Conservation (phyloP, 2,888 invertebrate species). For the Polia nebulosa region DNA sequence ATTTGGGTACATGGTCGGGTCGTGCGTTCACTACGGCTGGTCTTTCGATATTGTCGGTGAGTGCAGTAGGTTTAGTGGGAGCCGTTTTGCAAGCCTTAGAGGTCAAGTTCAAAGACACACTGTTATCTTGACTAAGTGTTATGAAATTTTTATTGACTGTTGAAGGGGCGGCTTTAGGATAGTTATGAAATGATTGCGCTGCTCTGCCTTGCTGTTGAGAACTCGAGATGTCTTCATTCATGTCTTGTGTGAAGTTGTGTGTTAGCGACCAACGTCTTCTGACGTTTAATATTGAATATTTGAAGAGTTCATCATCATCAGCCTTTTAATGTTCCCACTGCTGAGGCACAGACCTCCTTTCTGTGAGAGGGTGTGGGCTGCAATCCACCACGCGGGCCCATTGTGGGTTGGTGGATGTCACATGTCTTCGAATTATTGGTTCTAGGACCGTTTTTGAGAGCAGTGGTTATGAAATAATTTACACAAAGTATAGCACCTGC, state of each 20-base stretch:
- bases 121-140: slow-evolving; percentile 57
- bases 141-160: slow-evolving; percentile 61
- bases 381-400: background rate
- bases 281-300: background rate
- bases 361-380: background rate
- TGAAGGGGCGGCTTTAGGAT: slow-evolving; percentile 38
- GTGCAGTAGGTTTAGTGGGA: slow-evolving; percentile 57
- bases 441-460: background rate
- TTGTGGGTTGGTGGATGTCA: background rate
- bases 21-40: slow-evolving; percentile 72
- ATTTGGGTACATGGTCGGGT: slow-evolving; percentile 92
- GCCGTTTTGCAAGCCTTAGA: slow-evolving; percentile 68
- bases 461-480: background rate
- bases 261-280: background rate
- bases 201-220: slow-evolving; percentile 5
- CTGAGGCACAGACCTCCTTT: no score
- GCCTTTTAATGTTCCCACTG: no score
- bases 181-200: slow-evolving; percentile 63
- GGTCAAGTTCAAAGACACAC: slow-evolving; percentile 73
- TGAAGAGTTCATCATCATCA: background rate
- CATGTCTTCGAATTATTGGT: background rate
- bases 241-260: slow-evolving; percentile 13
- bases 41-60: slow-evolving; percentile 67
- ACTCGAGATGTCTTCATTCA: slow-evolving; percentile 55
- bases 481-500: background rate